phyloP scores from a whole-genome alignment of 2,797 vertebrate genomes.

The Bradypodion pumilum region DNA sequence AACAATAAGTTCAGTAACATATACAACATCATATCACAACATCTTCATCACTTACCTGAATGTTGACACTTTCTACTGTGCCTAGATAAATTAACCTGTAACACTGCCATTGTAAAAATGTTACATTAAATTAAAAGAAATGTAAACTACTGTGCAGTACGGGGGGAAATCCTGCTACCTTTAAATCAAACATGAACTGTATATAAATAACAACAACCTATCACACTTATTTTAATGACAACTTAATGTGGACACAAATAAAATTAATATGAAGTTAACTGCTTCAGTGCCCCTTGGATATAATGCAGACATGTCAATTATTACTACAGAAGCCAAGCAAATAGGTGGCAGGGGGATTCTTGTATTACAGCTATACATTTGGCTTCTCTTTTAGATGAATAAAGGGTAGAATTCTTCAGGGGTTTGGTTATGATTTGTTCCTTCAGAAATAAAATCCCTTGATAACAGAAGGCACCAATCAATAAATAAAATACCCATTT shows the following conservation, averaged over 20 bases:
- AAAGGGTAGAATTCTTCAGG: neutral
- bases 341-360: conserved; percentile 7
- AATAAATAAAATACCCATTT: neutral
- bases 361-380: conserved; percentile 7
- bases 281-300: conserved; percentile 32
- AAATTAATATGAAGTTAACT: conserved; percentile 60
- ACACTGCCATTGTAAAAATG: conserved; percentile 71
- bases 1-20: too few species aligned
- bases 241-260: conserved; percentile 52
- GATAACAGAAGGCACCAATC: conserved; percentile 7
- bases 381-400: neutral
- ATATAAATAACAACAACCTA: conserved; percentile 57
- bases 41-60: conserved; percentile 71
- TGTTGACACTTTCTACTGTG: conserved; percentile 67
- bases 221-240: conserved; percentile 60
- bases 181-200: conserved; percentile 50
- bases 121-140: conserved; percentile 73
- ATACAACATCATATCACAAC: too few species aligned
- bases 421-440: neutral
- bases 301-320: conserved; percentile 21
- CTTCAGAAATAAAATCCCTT: conserved; percentile 3
- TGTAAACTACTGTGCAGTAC: conserved; percentile 61
- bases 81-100: conserved; percentile 71
- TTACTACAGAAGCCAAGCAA: neutral
- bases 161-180: conserved; percentile 52